phyloP scores from a whole-genome alignment of 2,113 vertebrate genomes.

The Xenopus laevis region DNA sequence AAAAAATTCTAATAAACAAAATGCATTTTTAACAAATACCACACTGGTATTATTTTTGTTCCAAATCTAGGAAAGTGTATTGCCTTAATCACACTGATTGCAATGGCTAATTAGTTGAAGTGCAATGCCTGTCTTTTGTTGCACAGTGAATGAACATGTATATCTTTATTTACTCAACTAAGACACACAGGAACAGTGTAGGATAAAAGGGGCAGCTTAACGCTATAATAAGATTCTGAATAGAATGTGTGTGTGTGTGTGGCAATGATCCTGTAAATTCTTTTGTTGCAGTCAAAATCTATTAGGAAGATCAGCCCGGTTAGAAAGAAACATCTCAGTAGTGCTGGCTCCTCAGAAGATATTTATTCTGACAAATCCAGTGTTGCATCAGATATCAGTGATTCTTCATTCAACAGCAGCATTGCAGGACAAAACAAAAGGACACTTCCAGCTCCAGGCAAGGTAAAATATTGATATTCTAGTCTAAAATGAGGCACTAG shows the following conservation, averaged over 20 bases:
- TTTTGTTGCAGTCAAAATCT: conserved; percentile 54
- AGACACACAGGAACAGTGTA: neutral
- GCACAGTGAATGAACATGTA: too few species aligned
- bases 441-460: conserved; percentile 57
- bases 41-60: too few species aligned
- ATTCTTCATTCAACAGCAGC: conserved; percentile 62
- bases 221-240: too few species aligned
- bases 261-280: too few species aligned
- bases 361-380: conserved; percentile 63
- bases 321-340: conserved; percentile 42
- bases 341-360: conserved; percentile 61
- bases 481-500: neutral
- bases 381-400: conserved; percentile 59
- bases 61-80: too few species aligned
- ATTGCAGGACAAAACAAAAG: conserved; percentile 51
- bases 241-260: too few species aligned
- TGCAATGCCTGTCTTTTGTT: too few species aligned
- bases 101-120: too few species aligned
- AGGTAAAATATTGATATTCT: conserved; percentile 62
- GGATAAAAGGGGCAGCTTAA: neutral
- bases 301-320: conserved; percentile 51
- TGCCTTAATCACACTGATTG: too few species aligned
- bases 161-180: too few species aligned
- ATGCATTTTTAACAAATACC: too few species aligned
- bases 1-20: too few species aligned